Evolutionary conservation across 2,113 vertebrate species (phyloP).

Genomic region (Lepus europaeus): DNA sequence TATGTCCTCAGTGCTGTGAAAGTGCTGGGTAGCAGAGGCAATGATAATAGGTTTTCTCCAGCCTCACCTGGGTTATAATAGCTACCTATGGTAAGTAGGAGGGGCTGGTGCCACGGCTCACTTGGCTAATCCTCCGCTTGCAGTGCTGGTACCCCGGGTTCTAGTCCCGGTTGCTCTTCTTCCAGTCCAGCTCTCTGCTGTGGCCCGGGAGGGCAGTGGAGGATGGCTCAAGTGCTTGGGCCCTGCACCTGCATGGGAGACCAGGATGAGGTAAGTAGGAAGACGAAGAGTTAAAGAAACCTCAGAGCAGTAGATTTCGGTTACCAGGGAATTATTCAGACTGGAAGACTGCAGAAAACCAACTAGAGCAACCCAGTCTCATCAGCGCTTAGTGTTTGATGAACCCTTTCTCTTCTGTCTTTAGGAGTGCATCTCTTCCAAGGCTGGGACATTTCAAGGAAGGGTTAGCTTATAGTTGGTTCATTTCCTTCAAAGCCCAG

Average conservation of each 20-base stretch:
- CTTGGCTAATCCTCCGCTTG: too few species aligned
- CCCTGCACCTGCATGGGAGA: too few species aligned
- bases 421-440: neutral
- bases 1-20: neutral
- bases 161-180: too few species aligned
- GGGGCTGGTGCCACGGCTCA: too few species aligned
- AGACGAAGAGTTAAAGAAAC: neutral
- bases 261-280: neutral
- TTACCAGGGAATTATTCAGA: neutral
- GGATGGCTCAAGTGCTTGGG: too few species aligned
- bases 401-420: neutral
- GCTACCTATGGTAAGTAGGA: neutral
- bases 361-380: neutral
- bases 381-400: neutral
- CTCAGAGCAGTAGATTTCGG: neutral
- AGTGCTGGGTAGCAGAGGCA: neutral
- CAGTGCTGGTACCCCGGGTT: too few species aligned
- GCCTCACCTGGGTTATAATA: neutral
- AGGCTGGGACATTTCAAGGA: slow-evolving; percentile 48
- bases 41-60: neutral
- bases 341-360: neutral
- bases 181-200: too few species aligned
- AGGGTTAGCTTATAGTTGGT: slow-evolving; percentile 58
- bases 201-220: too few species aligned
- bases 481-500: slow-evolving; percentile 27